phyloP scores from a whole-genome alignment of 1,140 invertebrate species.

The Papilio glaucus region DNA sequence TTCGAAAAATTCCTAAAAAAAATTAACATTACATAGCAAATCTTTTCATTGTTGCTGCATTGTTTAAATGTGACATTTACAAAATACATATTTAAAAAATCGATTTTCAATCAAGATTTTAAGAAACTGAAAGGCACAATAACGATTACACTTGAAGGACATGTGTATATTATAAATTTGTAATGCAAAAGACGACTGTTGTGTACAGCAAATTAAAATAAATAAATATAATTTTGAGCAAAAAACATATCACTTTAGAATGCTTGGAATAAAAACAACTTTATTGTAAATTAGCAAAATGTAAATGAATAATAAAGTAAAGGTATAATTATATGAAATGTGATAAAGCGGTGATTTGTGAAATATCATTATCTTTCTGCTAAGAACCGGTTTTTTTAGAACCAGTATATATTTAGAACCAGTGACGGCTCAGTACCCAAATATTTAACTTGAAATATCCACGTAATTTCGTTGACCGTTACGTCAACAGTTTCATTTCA shows the following conservation, averaged over 20 bases:
- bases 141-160: neutral
- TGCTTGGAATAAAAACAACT: neutral
- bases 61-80: no score
- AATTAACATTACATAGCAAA: no score
- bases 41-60: no score
- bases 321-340: neutral
- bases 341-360: neutral
- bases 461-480: neutral
- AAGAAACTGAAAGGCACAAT: neutral
- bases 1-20: no score
- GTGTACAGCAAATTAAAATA: neutral
- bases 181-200: neutral
- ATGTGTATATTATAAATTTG: no score
- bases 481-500: neutral
- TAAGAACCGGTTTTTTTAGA: constrained; percentile 1
- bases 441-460: neutral
- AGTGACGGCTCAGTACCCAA: neutral
- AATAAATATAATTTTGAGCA: neutral
- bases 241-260: neutral
- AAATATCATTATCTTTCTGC: neutral
- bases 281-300: neutral
- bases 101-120: neutral
- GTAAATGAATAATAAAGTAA: neutral
- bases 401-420: neutral
- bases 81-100: neutral